These are phyloP conservation scores for Penaeus monodon DNA, from an alignment of 2,888 invertebrate species.

Conservation along the genomic window DNA sequence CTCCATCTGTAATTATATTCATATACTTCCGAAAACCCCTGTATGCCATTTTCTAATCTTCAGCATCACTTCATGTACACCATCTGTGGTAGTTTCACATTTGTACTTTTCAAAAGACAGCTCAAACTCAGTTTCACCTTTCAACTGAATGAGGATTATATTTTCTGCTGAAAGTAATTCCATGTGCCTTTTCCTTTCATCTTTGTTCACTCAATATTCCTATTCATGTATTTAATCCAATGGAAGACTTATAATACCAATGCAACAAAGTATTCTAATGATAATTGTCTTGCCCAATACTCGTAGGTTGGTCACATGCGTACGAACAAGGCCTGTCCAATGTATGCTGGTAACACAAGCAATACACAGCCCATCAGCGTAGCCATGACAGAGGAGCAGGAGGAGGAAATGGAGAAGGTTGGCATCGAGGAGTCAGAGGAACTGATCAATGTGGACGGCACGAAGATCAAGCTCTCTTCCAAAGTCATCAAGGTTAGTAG, in stretches of 20 bases:
- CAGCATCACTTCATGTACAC: too few relatives aligned
- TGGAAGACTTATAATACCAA: background rate
- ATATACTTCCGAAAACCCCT: too few relatives aligned
- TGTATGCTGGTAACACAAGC: conserved; percentile 82
- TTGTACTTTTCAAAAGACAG: too few relatives aligned
- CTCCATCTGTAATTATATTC: too few relatives aligned
- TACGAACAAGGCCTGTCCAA: conserved; percentile 97
- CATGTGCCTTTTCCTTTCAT: too few relatives aligned
- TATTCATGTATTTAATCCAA: background rate
- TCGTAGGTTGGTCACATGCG: conserved; percentile 78
- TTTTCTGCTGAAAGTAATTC: too few relatives aligned
- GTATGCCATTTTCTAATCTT: too few relatives aligned
- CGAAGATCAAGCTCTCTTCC: conserved; percentile 90
- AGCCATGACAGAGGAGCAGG: conserved; percentile 83
- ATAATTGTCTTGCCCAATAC: conserved; percentile 71
- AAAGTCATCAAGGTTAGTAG: conserved; percentile 82
- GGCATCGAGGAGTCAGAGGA: conserved; percentile 78
- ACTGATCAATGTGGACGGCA: conserved; percentile 92
- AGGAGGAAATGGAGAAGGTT: conserved; percentile 82
- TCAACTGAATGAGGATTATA: too few relatives aligned
- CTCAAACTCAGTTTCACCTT: too few relatives aligned
- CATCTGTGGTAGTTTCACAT: too few relatives aligned
- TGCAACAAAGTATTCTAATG: background rate
- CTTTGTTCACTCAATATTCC: too few relatives aligned
- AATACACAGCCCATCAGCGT: conserved; percentile 75